These are phyloP conservation scores for Eristalinus aeneus DNA, from an alignment of 2,888 invertebrate species.

Conservation along the genomic window DNA sequence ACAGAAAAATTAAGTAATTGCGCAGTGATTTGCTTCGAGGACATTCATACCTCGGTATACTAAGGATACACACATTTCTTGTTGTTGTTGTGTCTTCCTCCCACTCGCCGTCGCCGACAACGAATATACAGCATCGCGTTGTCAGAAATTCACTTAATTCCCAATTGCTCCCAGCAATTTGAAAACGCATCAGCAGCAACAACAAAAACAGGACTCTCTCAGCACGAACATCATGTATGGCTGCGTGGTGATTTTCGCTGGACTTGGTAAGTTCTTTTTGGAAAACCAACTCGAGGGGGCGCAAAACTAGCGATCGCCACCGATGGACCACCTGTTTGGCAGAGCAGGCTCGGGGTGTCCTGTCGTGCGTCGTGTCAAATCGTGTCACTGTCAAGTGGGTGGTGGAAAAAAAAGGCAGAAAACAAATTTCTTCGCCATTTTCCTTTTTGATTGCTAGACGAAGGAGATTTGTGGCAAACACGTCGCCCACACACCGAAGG, in stretches of 20 bases:
- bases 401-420: constrained; percentile 26
- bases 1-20: constrained; percentile 50
- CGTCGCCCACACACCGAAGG: neutral
- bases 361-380: neutral
- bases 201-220: neutral
- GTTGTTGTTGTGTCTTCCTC: neutral
- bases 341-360: constrained; percentile 27
- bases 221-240: constrained; percentile 39
- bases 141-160: no score
- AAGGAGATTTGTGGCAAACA: no score
- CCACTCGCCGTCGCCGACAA: neutral
- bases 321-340: constrained; percentile 64
- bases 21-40: constrained; percentile 62
- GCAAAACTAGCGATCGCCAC: no score
- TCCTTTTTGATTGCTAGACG: neutral
- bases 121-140: no score
- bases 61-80: constrained; percentile 24
- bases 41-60: constrained; percentile 19
- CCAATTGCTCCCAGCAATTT: neutral
- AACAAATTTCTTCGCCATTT: constrained; percentile 12
- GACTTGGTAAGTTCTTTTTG: constrained; percentile 44
- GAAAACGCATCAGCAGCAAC: neutral
- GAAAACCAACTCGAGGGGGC: neutral
- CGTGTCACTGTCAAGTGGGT: neutral
- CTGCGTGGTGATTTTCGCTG: constrained; percentile 25